phyloP scores from a whole-genome alignment of 2,888 invertebrate species.

The Lepas anatifera region DNA sequence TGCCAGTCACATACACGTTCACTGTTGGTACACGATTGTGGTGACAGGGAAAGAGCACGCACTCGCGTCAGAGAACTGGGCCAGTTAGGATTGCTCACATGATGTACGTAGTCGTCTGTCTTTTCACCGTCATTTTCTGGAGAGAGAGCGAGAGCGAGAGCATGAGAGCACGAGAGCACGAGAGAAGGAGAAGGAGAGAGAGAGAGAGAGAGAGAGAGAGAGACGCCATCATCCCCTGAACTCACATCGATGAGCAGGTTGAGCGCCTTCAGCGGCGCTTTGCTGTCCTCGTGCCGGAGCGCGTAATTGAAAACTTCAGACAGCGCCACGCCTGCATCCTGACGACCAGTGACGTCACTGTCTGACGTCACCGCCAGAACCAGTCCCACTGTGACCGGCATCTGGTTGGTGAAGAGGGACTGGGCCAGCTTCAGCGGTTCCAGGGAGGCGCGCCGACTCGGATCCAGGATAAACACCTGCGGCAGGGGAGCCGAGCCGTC shows the following conservation, averaged over 20 bases:
- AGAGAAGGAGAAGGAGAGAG: no score
- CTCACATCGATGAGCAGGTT: slow-evolving; percentile 72
- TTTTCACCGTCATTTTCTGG: no score
- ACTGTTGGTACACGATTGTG: no score
- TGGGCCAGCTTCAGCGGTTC: slow-evolving; percentile 74
- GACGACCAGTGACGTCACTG: slow-evolving; percentile 44
- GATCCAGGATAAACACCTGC: slow-evolving; percentile 42
- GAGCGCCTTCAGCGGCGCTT: slow-evolving; percentile 56
- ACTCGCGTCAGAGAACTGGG: no score
- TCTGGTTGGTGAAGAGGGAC: slow-evolving; percentile 78
- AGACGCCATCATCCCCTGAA: slow-evolving; percentile 19
- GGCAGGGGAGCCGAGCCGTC: no score
- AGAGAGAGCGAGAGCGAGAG: no score
- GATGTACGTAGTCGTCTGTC: no score
- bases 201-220: background rate
- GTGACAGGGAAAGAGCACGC: no score
- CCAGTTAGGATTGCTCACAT: no score
- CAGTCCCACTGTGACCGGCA: slow-evolving; percentile 78
- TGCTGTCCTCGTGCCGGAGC: slow-evolving; percentile 49
- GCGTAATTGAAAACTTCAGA: slow-evolving; percentile 84
- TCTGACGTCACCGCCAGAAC: slow-evolving; percentile 43
- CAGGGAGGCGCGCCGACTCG: slow-evolving; percentile 51
- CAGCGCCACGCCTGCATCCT: slow-evolving; percentile 65
- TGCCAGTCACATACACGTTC: no score
- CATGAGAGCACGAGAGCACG: no score